phyloP scores from a whole-genome alignment of 1,140 invertebrate species.

The Dreissena rostriformis region DNA sequence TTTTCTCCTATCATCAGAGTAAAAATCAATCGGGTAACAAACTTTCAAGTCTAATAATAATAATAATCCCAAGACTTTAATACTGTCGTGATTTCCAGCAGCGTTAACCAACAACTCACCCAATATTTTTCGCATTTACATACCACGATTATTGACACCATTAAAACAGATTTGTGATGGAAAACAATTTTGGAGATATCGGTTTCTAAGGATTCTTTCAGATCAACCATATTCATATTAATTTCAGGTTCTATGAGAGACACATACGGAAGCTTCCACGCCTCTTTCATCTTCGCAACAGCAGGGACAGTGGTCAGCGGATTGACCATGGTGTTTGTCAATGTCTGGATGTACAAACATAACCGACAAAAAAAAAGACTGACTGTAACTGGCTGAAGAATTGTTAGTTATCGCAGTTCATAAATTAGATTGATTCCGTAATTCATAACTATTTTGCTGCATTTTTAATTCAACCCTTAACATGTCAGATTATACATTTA shows the following conservation, averaged over 20 bases:
- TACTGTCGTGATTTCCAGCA: neutral
- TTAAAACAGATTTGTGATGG: neutral
- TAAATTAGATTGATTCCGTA: too few relatives aligned
- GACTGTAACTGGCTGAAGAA: too few relatives aligned
- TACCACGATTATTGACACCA: neutral
- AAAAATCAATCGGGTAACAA: too few relatives aligned
- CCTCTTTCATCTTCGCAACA: constrained; percentile 69
- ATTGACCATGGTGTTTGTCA: constrained; percentile 58
- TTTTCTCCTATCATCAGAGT: too few relatives aligned
- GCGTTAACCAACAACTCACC: neutral
- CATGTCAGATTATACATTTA: too few relatives aligned
- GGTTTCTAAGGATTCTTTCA: too few relatives aligned
- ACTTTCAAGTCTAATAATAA: neutral
- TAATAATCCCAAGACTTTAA: neutral
- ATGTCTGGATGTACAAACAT: constrained; percentile 53
- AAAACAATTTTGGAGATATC: neutral
- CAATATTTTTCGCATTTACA: neutral
- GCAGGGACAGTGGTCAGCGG: constrained; percentile 58
- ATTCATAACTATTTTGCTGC: too few relatives aligned
- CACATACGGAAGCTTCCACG: constrained; percentile 61
- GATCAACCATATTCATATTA: neutral
- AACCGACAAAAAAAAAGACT: constrained; percentile 19
- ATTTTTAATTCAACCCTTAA: too few relatives aligned
- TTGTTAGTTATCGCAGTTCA: too few relatives aligned
- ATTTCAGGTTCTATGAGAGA: constrained; percentile 68